These are phyloP conservation scores for Callithrix jacchus DNA, from an alignment of 2,113 vertebrate species.

Conservation along the genomic window DNA sequence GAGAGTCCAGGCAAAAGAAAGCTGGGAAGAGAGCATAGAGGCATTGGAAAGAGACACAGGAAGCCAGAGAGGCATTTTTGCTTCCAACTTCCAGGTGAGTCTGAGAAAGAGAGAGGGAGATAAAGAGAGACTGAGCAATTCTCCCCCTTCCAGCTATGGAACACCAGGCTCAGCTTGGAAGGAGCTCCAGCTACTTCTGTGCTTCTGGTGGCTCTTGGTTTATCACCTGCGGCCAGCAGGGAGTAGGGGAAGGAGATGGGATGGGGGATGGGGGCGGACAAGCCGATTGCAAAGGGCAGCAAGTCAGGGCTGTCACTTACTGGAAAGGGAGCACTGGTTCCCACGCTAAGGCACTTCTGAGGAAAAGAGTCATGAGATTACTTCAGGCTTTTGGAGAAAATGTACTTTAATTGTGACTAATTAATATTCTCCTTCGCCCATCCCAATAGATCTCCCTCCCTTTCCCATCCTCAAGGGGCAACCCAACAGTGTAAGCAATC, in stretches of 20 bases:
- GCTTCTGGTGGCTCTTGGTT: neutral
- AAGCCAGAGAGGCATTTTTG: neutral
- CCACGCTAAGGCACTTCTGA: neutral
- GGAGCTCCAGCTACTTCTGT: neutral
- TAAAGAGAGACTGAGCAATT: neutral
- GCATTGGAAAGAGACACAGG: neutral
- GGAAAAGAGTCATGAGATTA: constrained; percentile 3
- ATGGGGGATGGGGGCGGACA: neutral
- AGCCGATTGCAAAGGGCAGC: neutral
- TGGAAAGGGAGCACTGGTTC: neutral
- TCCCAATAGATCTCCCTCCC: neutral
- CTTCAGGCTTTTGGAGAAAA: constrained; percentile 24
- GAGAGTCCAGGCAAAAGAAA: neutral
- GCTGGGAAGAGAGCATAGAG: neutral
- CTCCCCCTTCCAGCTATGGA: neutral
- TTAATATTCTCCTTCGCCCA: neutral
- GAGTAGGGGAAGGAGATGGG: neutral
- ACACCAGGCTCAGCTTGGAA: neutral
- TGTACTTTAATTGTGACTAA: constrained; percentile 56
- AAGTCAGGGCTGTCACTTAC: neutral
- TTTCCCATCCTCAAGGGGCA: neutral
- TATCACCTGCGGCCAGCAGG: neutral
- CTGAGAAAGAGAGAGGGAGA: neutral
- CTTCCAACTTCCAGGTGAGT: neutral
- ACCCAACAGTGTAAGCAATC: neutral